Base-by-base conservation (phyloP, 2,888 invertebrate genomes). In the Lochmaea crataegi region DNA sequence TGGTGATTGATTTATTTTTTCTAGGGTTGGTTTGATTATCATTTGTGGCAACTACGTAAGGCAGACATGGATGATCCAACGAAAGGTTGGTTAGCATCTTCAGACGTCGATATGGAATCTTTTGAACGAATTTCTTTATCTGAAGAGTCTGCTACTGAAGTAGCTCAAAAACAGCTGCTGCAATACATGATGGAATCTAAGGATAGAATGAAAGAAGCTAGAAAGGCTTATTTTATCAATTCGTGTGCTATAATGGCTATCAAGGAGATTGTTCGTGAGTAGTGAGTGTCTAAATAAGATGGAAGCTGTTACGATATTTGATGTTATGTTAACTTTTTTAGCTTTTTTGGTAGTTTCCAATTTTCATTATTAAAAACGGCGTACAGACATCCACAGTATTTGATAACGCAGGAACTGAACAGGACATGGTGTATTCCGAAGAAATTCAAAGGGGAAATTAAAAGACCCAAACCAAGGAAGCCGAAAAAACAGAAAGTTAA, bases 331-430 rank as follows among this genome's bases (percentile, higher is more conserved):
- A 32, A 11, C 45, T 66, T 65, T 82, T 82, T 74, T 72, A 86
- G 86, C 76, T 86, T 87, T 75, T 82, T 85, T 76, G 83, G 85
- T 67, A 83, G 80, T 65, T 87, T 87, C 74, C 85, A 85, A 73
- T 87, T 84, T 75, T 79, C 81, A 14, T 75, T 87, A 10, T 80
- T 85, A 11, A 83, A 82, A 75, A 74, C 83, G 18, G 82, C 85
- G 0, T 81, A 84, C 38, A 82, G 82, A 74, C 81, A 80, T 61
- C 79, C 82, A 2, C 85, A 85, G 14, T 80, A 78, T 71, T 74
- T 84, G 16, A 82, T 85, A 26, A 82, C 84, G 1, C 85, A 87
- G 78, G 80, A 81, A 63, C 53, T 87, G 9, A 87, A 86, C 73
- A 63, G 75, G 0, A 78, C 82, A 38, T 87, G 86, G 86, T 77